Conservation (phyloP, 2,888 invertebrate genomes). For the Ethmia dodecea region DNA sequence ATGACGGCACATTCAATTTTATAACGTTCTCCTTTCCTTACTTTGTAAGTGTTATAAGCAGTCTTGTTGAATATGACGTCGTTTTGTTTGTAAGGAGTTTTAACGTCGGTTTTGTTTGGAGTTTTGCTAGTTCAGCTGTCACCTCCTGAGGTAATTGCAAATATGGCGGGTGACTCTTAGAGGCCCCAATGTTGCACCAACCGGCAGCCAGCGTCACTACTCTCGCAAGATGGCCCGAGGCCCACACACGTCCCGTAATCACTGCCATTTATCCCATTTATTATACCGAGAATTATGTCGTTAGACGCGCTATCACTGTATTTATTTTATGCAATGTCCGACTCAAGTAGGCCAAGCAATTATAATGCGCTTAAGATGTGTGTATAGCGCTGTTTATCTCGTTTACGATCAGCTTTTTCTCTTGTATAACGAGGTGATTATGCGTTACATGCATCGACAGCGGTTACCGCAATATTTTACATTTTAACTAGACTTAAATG, state of each 20-base stretch:
- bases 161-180: too few relatives aligned
- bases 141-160: constrained; percentile 7
- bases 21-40: background rate
- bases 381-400: constrained; percentile 30
- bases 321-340: constrained; percentile 45
- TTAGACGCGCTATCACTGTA: constrained; percentile 37
- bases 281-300: constrained; percentile 44
- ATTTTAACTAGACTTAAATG: constrained; percentile 30
- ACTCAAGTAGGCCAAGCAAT: constrained; percentile 39
- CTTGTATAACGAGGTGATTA: constrained; percentile 33
- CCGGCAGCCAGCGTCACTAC: background rate
- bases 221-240: constrained; percentile 17
- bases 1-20: constrained; percentile 5
- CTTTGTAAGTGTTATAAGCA: too few relatives aligned
- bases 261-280: constrained; percentile 46
- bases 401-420: constrained; percentile 32
- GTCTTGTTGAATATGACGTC: too few relatives aligned
- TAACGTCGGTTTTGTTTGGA: too few relatives aligned
- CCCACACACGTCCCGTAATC: constrained; percentile 36
- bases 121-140: constrained; percentile 2
- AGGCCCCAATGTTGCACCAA: background rate
- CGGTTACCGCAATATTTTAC: constrained; percentile 32
- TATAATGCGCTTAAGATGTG: constrained; percentile 50
- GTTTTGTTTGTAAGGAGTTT: too few relatives aligned
- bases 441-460: constrained; percentile 25